Base-by-base conservation (phyloP, 2,113 vertebrate genomes). In the Anolis carolinensis region DNA sequence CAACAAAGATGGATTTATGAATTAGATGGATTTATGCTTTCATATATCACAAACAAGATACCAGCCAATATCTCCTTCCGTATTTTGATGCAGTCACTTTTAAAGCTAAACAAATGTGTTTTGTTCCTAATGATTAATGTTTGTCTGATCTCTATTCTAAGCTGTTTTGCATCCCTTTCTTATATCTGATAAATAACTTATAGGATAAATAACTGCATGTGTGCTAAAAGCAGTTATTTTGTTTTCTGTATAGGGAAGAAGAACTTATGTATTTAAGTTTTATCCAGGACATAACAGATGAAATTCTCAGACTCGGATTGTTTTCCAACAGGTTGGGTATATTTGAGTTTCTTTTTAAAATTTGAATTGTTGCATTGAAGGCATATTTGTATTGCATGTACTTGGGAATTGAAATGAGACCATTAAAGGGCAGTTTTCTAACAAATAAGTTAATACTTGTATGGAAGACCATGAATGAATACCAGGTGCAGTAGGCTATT, bases 241-340 rank as follows among this genome's bases (percentile, higher is more conserved):
- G 0, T 92, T 96, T 9, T 90, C 73, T 90, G 72, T 85, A 68
- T 94, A 99, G 99, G 91, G 97, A 98, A 87, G 98, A 99, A 89
- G 98, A 99, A 90, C 91, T 98, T 62, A 89, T 95, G 86, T 99
- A 99, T 94, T 96, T 99, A 72, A 96, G 95, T 90, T 99, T 99
- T 92, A 97, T 99, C 90, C 96, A 97, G 93, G 97, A 97, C 87
- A 89, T 99, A 86, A 99, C 99, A 80, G 97, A 98, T 88, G 98
- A 99, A 74, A 98, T 99, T 93, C 95, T 99, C 93, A 96, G 93
- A 89, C 95, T 97, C 39, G 97, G 97, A 62, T 92, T 98, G 27
- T 98, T 97, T 95, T 98, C 98, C 89, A 96, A 98, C 96, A 98
- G 98, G 98, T 99, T 85, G 70, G 95, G 88, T 92, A 73, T 1